Evolutionary conservation across 2,113 vertebrate species (phyloP), one percentile per base, ranked within the genome.

Genomic region (Cephalopholis sonnerati): DNA sequence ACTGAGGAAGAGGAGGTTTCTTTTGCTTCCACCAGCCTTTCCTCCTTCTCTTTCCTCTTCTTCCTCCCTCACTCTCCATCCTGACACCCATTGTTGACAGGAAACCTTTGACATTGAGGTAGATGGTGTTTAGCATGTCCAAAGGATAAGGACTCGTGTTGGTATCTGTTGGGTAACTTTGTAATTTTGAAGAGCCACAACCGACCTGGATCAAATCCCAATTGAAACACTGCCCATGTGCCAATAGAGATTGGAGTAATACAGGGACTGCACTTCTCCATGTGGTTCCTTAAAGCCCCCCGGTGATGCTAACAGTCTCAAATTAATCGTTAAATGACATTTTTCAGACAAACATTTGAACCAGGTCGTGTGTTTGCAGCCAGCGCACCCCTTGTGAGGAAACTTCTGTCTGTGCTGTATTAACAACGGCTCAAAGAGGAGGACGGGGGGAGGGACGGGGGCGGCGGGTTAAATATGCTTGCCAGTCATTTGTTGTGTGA

Each of bases 401-500:
- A 32, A 61, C 29, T 27, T 53, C 12, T 46, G 50, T 76, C 29
- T 64, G 77, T 71, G 68, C 70, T 74, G 39, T 63, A 5, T 64
- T 25, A 64, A 57, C 58, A 17, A n/a, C 44, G 68, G 61, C 87
- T 82, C 51, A 67, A 16, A 70, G 58, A 69, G 55, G 74, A 69
- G 71, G 87, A 61, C 16, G 9, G 44, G 13, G 50, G 6, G 50
- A 36, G 74, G 2, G 29, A 2, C 48, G 36, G 54, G 36, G 53
- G 57, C 39, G 36, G 72, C 48, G 29, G 85, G 89, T 84, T 85
- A 73, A 59, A 71, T 72, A 72, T 89, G 87, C 90, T 93, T 92
- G 91, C 87, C 84, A 80, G 81, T 91, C 70, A 83, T 89, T 92
- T 93, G 90, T 92, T 87, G 80, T 92, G 84, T 91, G 91, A 93